A percentile compares a stretch with the other conserved stretches of the same genome.
Conservation (phyloP, 2,888 invertebrate genomes). For the Rotaria sp. region DNA sequence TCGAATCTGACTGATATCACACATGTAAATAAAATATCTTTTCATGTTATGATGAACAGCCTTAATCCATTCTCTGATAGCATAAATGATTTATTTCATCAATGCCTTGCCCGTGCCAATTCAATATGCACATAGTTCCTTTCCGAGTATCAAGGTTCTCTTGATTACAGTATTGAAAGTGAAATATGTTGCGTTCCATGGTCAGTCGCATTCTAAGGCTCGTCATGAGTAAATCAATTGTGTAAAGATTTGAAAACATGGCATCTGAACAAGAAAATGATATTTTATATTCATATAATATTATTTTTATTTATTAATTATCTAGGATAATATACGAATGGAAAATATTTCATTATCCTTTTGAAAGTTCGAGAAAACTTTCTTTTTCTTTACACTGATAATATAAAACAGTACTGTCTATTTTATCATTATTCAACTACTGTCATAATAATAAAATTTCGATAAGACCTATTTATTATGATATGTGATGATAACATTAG, state of each 20-base stretch:
- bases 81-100: neutral
- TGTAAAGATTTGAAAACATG: neutral
- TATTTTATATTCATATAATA: neutral
- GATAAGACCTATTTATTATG: too few species aligned
- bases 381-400: too few species aligned
- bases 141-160: slow-evolving; percentile 19
- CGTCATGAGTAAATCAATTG: neutral
- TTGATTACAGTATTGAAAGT: neutral
- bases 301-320: too few species aligned
- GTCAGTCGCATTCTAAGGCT: neutral
- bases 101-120: slow-evolving; percentile 7
- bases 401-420: too few species aligned
- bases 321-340: too few species aligned
- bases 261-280: neutral
- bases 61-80: slow-evolving; percentile 14
- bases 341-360: too few species aligned
- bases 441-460: too few species aligned
- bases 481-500: too few species aligned
- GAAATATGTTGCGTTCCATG: neutral
- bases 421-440: too few species aligned
- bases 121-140: neutral
- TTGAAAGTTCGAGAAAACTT: too few species aligned
- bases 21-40: neutral
- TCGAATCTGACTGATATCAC: neutral
- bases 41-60: slow-evolving; percentile 1